phyloP scores from a whole-genome alignment of 2,113 vertebrate species.

The Passer domesticus region DNA sequence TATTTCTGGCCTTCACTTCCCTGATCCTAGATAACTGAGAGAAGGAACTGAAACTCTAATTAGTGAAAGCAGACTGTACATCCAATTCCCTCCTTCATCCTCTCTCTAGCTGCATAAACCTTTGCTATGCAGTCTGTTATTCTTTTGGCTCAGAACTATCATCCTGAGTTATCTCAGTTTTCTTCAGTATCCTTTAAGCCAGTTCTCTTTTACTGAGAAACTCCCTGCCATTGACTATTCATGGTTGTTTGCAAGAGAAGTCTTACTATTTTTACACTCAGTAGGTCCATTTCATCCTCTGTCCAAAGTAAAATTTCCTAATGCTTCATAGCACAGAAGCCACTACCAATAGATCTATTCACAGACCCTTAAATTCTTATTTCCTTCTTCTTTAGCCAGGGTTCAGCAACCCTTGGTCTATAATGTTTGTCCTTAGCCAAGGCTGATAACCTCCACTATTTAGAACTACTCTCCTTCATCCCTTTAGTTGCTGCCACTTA shows the following conservation, averaged over 20 bases:
- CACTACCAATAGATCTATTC: neutral
- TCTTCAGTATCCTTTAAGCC: neutral
- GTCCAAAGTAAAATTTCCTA: neutral
- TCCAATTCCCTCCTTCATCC: neutral
- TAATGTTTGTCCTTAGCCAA: neutral
- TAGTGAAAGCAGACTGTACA: neutral
- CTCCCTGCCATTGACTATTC: neutral
- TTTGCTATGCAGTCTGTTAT: neutral
- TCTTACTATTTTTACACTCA: neutral
- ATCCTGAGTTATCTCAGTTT: neutral
- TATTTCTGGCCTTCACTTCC: neutral
- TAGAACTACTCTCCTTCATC: neutral
- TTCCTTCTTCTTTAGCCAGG: neutral
- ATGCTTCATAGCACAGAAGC: neutral
- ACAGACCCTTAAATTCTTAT: neutral
- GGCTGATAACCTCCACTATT: neutral
- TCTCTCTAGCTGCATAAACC: neutral
- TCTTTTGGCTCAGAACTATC: neutral
- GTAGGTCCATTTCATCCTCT: neutral
- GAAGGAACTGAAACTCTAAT: neutral
- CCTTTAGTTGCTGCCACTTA: neutral
- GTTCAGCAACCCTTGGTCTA: neutral
- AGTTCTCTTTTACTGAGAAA: neutral
- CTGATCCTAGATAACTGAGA: neutral
- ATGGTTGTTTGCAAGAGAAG: neutral